Evolutionary conservation across 2,888 invertebrate genomes (phyloP), one percentile per base, ranked within the genome.

Genomic region (Cecidostiba fungosa): DNA sequence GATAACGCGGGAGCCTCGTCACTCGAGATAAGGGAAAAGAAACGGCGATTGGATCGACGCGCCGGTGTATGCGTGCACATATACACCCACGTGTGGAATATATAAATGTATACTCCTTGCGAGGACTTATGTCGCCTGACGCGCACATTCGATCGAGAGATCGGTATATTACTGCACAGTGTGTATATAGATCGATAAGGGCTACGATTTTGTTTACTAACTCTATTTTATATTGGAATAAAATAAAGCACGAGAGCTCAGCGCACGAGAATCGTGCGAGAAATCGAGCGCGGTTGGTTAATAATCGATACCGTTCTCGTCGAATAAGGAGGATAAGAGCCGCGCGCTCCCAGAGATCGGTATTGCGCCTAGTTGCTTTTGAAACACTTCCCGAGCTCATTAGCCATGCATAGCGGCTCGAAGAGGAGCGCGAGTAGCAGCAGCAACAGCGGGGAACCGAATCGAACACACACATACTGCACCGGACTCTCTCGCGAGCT

Each of bases 331-430:
- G 78, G 77, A 78, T 84, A 84, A 78, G 78, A 78, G 73, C 59
- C 73, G 77, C 32, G 32, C 59, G 59, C 16, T n/a, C n/a, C n/a
- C 59, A 36, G 72, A 47, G 77, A 84, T 62, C 70, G 70, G 69
- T 19, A 77, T 74, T 39, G 72, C 47, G 29, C 54, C 73, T 82
- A 80, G 76, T 74, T 78, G 77, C 73, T 85, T 78, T 82, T 66
- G 73, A 81, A 85, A 82, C 78, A 78, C 80, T 85, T 78, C 47
- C 78, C 85, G 76, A 83, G 82, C 85, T 86, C 85, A 86, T 86
- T 86, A 86, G 76, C 82, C 85, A 79, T 86, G 79, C 82, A 79
- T 59, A 77, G 81, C 12, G 70, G 59, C 39, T n/a, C 43, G 36
- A 29, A 74, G 32, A 16, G 29, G 32, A n/a, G n/a, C n/a, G n/a